These are phyloP conservation scores for Netelia melanura DNA, from an alignment of 2,888 invertebrate species.

Conservation along the genomic window DNA sequence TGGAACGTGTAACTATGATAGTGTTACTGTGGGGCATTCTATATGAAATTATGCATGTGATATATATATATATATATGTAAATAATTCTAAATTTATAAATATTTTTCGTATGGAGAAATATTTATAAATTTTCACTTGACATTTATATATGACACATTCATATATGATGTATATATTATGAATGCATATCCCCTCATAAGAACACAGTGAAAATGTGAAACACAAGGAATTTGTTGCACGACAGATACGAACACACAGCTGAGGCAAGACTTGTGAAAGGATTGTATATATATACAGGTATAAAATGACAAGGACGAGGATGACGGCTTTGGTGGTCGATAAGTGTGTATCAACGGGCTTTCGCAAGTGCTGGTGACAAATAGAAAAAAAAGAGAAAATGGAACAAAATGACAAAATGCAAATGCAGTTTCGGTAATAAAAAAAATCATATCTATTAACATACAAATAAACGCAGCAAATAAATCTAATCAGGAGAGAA, in stretches of 20 bases:
- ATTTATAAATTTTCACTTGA: constrained; percentile 66
- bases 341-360: constrained; percentile 16
- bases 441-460: constrained; percentile 80
- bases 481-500: constrained; percentile 59
- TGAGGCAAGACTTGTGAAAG: constrained; percentile 9
- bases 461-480: constrained; percentile 73
- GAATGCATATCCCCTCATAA: neutral
- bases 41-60: constrained; percentile 50
- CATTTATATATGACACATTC: constrained; percentile 47
- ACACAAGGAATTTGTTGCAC: constrained; percentile 18
- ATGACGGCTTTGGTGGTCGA: constrained; percentile 12
- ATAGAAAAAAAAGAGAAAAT: constrained; percentile 30
- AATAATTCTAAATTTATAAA: neutral
- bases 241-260: constrained; percentile 44
- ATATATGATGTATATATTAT: constrained; percentile 22
- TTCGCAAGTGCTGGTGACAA: constrained; percentile 52
- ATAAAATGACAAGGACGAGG: constrained; percentile 22
- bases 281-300: constrained; percentile 47
- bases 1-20: constrained; percentile 78
- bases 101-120: neutral
- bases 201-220: constrained; percentile 8
- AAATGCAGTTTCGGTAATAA: constrained; percentile 77
- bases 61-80: constrained; percentile 8
- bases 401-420: constrained; percentile 79
- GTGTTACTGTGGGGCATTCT: constrained; percentile 77